Conservation (phyloP, 2,113 vertebrate species). For the Steatornis caripensis region DNA sequence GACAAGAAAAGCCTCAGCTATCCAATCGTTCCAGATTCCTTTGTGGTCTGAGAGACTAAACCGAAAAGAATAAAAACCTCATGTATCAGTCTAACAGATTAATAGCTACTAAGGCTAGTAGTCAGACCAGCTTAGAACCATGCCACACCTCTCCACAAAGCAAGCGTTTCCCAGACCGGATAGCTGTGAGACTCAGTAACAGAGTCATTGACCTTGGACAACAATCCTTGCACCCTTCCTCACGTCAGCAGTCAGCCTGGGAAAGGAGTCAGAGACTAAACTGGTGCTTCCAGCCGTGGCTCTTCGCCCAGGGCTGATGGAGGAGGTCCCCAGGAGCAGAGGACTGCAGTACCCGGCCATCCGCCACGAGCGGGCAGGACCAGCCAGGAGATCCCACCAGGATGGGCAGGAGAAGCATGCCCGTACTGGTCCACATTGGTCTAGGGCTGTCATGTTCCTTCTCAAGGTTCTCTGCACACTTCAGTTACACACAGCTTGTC, state of each 20-base stretch:
- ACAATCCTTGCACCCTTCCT: neutral
- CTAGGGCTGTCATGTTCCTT: neutral
- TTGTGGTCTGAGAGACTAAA: neutral
- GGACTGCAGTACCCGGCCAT: neutral
- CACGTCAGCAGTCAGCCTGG: accelerated
- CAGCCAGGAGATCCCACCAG: neutral
- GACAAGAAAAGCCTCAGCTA: neutral
- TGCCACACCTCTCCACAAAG: neutral
- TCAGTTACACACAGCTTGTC: too few species aligned
- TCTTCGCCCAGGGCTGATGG: neutral
- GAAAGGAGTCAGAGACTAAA: neutral
- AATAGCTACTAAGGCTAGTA: neutral
- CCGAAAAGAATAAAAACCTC: neutral
- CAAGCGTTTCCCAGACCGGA: neutral
- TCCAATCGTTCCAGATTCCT: neutral
- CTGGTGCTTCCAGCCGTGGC: neutral
- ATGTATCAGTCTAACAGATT: neutral
- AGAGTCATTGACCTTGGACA: neutral
- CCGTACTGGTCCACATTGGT: neutral
- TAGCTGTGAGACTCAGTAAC: neutral
- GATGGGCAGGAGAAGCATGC: neutral
- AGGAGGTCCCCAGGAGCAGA: neutral
- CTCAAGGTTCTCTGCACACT: neutral
- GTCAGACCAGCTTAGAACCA: neutral
- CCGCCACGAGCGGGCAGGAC: neutral